These are phyloP conservation scores for Intellagama lesueurii DNA, from an alignment of 2,797 vertebrate species.

Conservation along the genomic window DNA sequence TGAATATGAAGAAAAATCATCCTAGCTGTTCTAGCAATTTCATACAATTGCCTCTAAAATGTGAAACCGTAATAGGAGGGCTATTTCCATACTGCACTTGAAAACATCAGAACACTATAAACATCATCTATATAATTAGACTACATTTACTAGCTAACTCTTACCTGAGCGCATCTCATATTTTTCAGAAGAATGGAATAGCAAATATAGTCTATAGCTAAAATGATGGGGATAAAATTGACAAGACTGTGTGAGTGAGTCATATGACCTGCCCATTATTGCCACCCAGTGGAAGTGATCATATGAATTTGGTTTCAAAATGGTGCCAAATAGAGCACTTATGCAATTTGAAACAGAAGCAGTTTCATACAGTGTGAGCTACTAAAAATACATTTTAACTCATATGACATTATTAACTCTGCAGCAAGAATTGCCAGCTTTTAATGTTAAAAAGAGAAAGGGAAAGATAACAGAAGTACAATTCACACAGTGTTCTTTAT, in stretches of 20 bases:
- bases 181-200: not conserved
- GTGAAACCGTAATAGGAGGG: not conserved
- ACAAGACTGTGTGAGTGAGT: not conserved
- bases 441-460: not conserved
- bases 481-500: not conserved
- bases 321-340: constrained; percentile 7
- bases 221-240: not conserved
- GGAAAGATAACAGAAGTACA: not conserved
- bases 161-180: not conserved
- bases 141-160: not conserved
- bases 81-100: not conserved
- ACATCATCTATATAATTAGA: not conserved
- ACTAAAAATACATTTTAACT: constrained; percentile 15
- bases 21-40: not conserved
- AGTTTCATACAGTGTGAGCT: not conserved
- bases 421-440: not conserved
- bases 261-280: constrained; percentile 6
- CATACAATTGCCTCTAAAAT: not conserved
- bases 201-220: not conserved
- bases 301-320: constrained; percentile 22
- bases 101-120: not conserved
- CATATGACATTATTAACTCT: constrained; percentile 5
- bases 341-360: constrained; percentile 32
- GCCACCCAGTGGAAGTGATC: constrained; percentile 8
- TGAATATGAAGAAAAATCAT: constrained; percentile 4